A percentile compares a stretch with the other conserved stretches of the same genome.
Conservation (phyloP, 1,140 invertebrate species). For the Zeugodacus cucurbitae region DNA sequence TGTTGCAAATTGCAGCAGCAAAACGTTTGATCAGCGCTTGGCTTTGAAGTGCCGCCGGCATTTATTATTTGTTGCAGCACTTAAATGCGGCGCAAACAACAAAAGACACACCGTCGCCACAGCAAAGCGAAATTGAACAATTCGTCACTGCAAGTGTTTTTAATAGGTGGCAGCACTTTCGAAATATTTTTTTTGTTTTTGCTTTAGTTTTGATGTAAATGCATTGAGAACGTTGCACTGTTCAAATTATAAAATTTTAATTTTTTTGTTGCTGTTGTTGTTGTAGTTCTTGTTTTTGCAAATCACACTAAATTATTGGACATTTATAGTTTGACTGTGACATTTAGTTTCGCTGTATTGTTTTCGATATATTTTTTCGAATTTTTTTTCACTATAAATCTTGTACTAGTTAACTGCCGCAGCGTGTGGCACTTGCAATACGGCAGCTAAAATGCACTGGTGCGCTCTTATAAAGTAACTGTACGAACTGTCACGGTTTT, state of each 20-base stretch:
- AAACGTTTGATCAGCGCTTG: background rate
- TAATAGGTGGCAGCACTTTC: background rate
- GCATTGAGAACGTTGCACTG: too few relatives aligned
- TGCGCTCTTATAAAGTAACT: background rate
- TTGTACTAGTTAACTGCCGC: too few relatives aligned
- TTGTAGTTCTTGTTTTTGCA: too few relatives aligned
- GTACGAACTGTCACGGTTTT: background rate
- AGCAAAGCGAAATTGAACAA: background rate
- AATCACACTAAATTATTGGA: too few relatives aligned
- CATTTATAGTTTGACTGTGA: too few relatives aligned
- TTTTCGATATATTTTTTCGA: too few relatives aligned
- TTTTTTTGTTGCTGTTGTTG: too few relatives aligned
- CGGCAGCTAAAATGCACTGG: background rate
- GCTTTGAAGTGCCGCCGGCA: conserved; percentile 17
- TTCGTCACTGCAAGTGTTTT: background rate
- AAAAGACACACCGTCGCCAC: background rate
- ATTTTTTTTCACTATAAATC: too few relatives aligned
- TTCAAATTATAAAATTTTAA: too few relatives aligned
- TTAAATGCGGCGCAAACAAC: background rate
- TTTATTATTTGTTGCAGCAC: background rate
- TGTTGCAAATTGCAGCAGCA: background rate
- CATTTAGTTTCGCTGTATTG: too few relatives aligned
- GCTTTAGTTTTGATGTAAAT: too few relatives aligned
- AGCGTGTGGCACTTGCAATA: background rate
- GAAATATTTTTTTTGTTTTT: too few relatives aligned